phyloP scores from a whole-genome alignment of 2,797 vertebrate species.

The Coregonus ussuriensis region DNA sequence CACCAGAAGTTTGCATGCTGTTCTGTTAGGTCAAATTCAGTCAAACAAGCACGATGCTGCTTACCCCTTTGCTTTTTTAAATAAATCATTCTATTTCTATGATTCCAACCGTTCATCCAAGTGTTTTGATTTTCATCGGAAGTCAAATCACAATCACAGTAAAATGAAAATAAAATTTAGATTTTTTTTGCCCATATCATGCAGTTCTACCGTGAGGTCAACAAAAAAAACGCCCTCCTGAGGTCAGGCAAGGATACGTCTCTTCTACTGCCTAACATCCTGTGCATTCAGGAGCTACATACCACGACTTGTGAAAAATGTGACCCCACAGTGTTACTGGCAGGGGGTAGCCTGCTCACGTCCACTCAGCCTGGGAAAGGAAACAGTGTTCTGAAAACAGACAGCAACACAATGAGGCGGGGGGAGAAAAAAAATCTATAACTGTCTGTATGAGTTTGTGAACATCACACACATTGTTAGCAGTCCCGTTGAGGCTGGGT shows the following conservation, averaged over 20 bases:
- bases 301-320: slow-evolving; percentile 51
- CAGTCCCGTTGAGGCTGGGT: slow-evolving; percentile 12
- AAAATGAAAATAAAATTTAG: too few species aligned
- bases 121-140: too few species aligned
- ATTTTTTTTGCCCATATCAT: too few species aligned
- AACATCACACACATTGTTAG: slow-evolving; percentile 21
- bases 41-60: too few species aligned
- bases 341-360: slow-evolving; percentile 38
- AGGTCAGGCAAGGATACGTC: slow-evolving; percentile 65
- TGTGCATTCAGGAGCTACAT: slow-evolving; percentile 60
- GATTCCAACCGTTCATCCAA: too few species aligned
- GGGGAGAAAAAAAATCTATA: slow-evolving; percentile 9
- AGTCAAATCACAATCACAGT: too few species aligned
- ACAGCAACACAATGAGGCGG: slow-evolving; percentile 34
- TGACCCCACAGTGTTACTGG: slow-evolving; percentile 51
- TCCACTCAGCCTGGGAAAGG: slow-evolving; percentile 46
- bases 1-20: too few species aligned
- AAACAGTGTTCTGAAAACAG: slow-evolving; percentile 42
- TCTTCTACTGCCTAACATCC: slow-evolving; percentile 67
- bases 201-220: neutral
- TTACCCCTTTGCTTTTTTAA: too few species aligned
- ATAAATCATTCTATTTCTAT: too few species aligned
- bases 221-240: slow-evolving; percentile 42
- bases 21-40: too few species aligned
- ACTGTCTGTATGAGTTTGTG: slow-evolving; percentile 17